Percentiles rank a stretch among this genome's conserved stretches.
Conservation (phyloP, 1,140 invertebrate species). For the Doryteuthis pealeii region DNA sequence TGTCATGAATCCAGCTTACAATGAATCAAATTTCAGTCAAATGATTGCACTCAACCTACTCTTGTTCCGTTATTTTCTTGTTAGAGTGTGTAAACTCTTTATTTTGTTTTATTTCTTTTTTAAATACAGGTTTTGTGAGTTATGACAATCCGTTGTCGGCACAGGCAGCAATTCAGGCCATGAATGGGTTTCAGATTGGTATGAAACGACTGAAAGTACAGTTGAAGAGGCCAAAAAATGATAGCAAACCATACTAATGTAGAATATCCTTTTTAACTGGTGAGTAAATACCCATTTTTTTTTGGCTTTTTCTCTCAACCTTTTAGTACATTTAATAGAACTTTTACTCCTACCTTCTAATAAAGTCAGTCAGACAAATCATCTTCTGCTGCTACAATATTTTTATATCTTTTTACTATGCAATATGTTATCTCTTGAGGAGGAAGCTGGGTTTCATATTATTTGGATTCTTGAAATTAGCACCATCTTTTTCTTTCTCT, state of each 20-base stretch:
- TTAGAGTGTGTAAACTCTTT: neutral
- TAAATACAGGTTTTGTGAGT: slow-evolving; percentile 81
- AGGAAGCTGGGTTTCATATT: too few relatives aligned
- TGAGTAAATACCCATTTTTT: neutral
- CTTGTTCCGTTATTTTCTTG: neutral
- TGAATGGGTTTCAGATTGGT: slow-evolving; percentile 97
- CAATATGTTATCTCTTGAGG: too few relatives aligned
- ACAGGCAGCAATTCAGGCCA: slow-evolving; percentile 91
- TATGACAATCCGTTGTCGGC: slow-evolving; percentile 92
- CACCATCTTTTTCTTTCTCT: too few relatives aligned
- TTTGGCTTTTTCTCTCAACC: neutral
- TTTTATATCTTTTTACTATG: neutral
- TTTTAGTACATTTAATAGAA: too few relatives aligned
- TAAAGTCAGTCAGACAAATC: neutral
- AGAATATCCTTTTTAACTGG: slow-evolving; percentile 10
- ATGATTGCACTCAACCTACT: too few relatives aligned
- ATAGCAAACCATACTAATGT: slow-evolving; percentile 55
- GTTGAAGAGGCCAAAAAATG: slow-evolving; percentile 92
- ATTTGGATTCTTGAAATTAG: too few relatives aligned
- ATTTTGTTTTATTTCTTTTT: neutral
- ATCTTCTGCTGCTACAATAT: slow-evolving; percentile 9
- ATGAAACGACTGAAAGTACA: slow-evolving; percentile 97
- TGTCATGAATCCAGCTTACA: too few relatives aligned
- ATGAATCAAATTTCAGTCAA: too few relatives aligned
- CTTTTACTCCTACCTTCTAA: too few relatives aligned